Conservation (phyloP, 2,113 vertebrate genomes). For the Actenoides lindsayi region DNA sequence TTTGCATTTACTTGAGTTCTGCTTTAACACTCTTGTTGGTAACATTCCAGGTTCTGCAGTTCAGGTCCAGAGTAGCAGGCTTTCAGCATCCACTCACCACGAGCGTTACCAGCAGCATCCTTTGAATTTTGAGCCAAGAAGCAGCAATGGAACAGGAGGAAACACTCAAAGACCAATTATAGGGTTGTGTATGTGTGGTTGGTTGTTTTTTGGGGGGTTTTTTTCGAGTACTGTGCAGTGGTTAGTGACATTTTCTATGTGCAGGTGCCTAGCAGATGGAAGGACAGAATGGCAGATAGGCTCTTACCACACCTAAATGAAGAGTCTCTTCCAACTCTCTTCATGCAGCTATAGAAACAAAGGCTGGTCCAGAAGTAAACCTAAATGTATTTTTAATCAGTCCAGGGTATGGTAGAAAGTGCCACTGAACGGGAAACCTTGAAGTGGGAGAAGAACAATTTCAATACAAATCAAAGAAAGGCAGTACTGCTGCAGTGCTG, state of each 20-base stretch:
- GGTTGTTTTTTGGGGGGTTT: no score
- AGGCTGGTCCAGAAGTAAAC: background rate
- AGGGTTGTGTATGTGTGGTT: no score
- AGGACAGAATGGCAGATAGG: background rate
- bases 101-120: background rate
- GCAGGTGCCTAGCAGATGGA: slow-evolving; percentile 60
- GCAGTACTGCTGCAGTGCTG: background rate
- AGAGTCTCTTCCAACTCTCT: background rate
- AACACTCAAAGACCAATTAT: slow-evolving; percentile 26
- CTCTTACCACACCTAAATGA: background rate
- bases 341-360: background rate
- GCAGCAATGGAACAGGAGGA: background rate
- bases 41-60: slow-evolving; percentile 37
- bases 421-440: background rate
- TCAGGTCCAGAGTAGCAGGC: background rate
- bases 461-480: background rate
- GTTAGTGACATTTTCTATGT: background rate
- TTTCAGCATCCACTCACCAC: slow-evolving; percentile 31
- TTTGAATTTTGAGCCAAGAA: slow-evolving; percentile 9
- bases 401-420: background rate
- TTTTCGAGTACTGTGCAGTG: background rate
- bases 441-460: background rate
- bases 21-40: background rate
- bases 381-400: background rate
- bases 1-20: background rate